phyloP scores from a whole-genome alignment of 2,888 invertebrate species.

The Griposia aprilina region DNA sequence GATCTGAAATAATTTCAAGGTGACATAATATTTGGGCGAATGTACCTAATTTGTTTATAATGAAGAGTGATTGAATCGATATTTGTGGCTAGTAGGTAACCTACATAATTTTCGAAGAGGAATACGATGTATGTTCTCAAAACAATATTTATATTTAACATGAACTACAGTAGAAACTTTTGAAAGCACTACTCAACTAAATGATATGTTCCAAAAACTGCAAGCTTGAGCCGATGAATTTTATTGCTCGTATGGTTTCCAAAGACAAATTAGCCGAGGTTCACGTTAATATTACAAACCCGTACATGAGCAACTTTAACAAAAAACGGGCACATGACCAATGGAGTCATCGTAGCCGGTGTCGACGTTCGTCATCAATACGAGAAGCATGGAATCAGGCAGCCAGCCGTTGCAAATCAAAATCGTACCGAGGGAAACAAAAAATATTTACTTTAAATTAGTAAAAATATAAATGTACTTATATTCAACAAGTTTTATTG shows the following conservation, averaged over 20 bases:
- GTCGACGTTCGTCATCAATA: slow-evolving; percentile 62
- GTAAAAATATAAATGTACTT: neutral
- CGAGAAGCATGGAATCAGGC: slow-evolving; percentile 53
- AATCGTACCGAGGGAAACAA: slow-evolving; percentile 19
- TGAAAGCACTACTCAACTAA: neutral
- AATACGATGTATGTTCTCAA: neutral
- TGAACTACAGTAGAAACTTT: neutral
- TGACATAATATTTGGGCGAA: slow-evolving; percentile 40
- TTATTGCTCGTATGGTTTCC: neutral
- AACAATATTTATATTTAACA: neutral
- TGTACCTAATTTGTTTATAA: slow-evolving; percentile 51
- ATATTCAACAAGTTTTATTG: neutral
- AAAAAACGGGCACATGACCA: slow-evolving; percentile 67
- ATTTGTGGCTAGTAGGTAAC: slow-evolving; percentile 30
- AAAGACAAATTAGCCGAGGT: slow-evolving; percentile 20
- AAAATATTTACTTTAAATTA: slow-evolving; percentile 1
- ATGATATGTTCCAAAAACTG: neutral
- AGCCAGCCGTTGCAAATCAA: slow-evolving; percentile 46
- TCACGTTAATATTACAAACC: slow-evolving; percentile 49
- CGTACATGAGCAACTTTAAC: slow-evolving; percentile 58
- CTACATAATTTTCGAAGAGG: slow-evolving; percentile 21
- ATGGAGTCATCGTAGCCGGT: slow-evolving; percentile 69
- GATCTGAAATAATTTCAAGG: slow-evolving; percentile 54
- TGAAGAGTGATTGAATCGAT: slow-evolving; percentile 41
- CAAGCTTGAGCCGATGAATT: neutral